Evolutionary conservation across 2,888 invertebrate genomes (phyloP), one percentile per base, ranked within the genome.

Genomic region (Melinopterus prodromus): DNA sequence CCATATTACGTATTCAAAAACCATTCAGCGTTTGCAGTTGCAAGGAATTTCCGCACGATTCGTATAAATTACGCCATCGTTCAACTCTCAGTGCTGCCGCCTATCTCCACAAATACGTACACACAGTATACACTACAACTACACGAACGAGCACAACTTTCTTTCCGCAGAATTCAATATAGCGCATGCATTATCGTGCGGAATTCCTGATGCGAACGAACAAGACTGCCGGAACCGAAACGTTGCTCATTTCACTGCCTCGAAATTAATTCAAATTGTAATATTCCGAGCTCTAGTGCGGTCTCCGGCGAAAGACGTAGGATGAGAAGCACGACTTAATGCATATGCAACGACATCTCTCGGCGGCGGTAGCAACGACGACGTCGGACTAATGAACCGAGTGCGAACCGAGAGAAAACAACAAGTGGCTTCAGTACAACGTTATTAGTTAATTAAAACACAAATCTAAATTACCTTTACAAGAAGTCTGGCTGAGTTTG

Each of bases 361-460:
- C 53, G 9, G 26, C 26, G 3, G 26, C 26, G 2, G 26, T 26
- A 26, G 26, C 26, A 26, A 26, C 26, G 26, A 2, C 26, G 26
- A 26, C 26, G 26, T 2, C 26, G 53, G 9, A 3, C 53, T 53
- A 53, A 53, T 53, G 53, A 53, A 53, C 53, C 53, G 5, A 53
- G 53, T 3, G 53, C 2, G 53, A 53, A 53, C 7, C 53, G 53
- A 12, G 53, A 53, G 53, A 53, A 53, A 53, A 74, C 74, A 74
- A 74, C 74, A 74, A 74, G 74, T 74, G 74, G 74, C 35, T 26
- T 37, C 74, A 36, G 2, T 36, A 74, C 74, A 86, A 86, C 84
- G 86, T 86, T 87, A 87, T 87, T 86, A 87, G 84, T 88, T 88
- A 88, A 88, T 88, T 88, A 88, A 88, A 88, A 87, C 86, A 84